phyloP scores from a whole-genome alignment of 92 coral and sea anemone species.

The Heteractis magnifica region DNA sequence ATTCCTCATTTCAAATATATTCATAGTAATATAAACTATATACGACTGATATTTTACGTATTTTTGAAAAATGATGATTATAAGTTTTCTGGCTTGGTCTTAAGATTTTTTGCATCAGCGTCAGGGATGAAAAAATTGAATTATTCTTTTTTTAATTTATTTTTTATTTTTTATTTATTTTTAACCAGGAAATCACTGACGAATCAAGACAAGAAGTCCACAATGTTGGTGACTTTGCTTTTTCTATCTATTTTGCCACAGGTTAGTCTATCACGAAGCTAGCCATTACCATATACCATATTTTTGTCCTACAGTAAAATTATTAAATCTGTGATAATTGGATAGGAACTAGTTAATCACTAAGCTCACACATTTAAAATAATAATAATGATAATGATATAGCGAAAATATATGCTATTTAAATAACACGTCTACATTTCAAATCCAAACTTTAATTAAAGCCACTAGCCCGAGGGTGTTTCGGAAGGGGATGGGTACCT shows the following conservation, averaged over 20 bases:
- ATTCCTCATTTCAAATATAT: not conserved
- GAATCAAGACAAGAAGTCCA: not conserved
- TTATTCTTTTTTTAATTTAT: not conserved
- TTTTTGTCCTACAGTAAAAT: not conserved
- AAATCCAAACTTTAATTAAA: too few relatives aligned
- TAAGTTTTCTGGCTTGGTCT: not conserved
- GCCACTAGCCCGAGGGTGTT: too few relatives aligned
- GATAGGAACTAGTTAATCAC: too few relatives aligned
- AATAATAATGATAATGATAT: too few relatives aligned
- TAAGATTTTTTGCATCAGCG: too few relatives aligned
- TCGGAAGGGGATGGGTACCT: too few relatives aligned
- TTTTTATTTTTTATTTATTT: not conserved
- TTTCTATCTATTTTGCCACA: not conserved
- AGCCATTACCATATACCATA: not conserved
- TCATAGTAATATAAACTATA: not conserved
- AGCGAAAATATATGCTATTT: too few relatives aligned
- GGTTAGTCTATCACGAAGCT: not conserved
- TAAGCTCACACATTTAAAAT: too few relatives aligned
- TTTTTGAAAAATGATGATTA: not conserved
- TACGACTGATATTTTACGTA: not conserved
- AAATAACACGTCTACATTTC: too few relatives aligned
- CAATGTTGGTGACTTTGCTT: conserved; percentile 6
- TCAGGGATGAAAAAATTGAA: not conserved
- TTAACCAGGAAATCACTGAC: not conserved
- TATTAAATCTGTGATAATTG: not conserved